Percentiles rank a stretch among this genome's conserved stretches.
These are phyloP conservation scores for Oikopleura vanhoeffeni DNA, from an alignment of 23 tunicate species.

Conservation along the genomic window DNA sequence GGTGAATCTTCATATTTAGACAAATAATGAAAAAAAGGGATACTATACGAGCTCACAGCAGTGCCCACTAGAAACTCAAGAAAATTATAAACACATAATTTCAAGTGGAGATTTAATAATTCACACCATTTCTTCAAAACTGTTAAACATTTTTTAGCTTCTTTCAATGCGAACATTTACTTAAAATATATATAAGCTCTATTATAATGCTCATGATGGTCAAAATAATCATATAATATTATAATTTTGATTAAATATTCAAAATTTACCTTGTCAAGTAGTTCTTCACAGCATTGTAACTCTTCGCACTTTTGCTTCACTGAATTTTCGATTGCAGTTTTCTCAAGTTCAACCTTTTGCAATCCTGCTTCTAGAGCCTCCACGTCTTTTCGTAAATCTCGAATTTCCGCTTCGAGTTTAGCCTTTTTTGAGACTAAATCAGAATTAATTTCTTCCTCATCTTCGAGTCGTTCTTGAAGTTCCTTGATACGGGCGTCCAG, in stretches of 20 bases:
- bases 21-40: too few relatives aligned
- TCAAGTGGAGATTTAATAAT: too few relatives aligned
- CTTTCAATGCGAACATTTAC: conserved; percentile 64
- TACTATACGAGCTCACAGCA: too few relatives aligned
- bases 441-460: conserved; percentile 61
- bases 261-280: conserved; percentile 37
- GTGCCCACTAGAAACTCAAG: too few relatives aligned
- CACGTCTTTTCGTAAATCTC: conserved; percentile 24
- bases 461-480: conserved; percentile 74
- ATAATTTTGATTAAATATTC: too few relatives aligned
- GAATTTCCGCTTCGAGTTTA: neutral
- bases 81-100: too few relatives aligned
- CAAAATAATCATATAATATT: too few relatives aligned
- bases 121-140: too few relatives aligned
- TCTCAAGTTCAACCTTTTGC: conserved; percentile 62
- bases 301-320: conserved; percentile 51
- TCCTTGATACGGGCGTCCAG: conserved; percentile 61
- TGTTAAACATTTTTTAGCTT: too few relatives aligned
- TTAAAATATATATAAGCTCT: too few relatives aligned
- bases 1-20: too few relatives aligned
- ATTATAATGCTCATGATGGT: too few relatives aligned
- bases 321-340: conserved; percentile 57
- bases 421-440: conserved; percentile 19
- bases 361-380: conserved; percentile 74
- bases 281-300: conserved; percentile 50